A percentile compares a stretch with the other conserved stretches of the same genome.
These are phyloP conservation scores for Siniperca chuatsi DNA, from an alignment of 2,113 vertebrate species.

Conservation along the genomic window DNA sequence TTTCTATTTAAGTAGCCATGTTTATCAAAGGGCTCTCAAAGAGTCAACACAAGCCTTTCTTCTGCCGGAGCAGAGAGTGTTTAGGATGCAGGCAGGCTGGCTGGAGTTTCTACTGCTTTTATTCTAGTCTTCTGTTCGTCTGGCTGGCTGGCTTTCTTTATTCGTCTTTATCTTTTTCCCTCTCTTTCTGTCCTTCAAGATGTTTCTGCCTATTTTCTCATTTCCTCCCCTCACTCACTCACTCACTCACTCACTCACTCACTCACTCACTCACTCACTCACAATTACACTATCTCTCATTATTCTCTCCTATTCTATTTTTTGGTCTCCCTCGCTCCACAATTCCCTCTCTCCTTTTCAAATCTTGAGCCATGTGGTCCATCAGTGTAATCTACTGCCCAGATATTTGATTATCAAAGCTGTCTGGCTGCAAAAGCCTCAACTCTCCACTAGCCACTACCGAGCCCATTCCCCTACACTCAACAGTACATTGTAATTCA, in stretches of 20 bases:
- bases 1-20: slow-evolving; percentile 65
- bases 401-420: slow-evolving; percentile 75
- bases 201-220: neutral
- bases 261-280: neutral
- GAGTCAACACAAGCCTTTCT: slow-evolving; percentile 53
- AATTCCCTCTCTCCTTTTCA: slow-evolving; percentile 53
- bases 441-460: slow-evolving; percentile 20
- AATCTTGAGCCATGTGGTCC: slow-evolving; percentile 55
- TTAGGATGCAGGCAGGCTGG: slow-evolving; percentile 41
- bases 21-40: slow-evolving; percentile 66
- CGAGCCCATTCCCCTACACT: slow-evolving; percentile 38
- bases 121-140: slow-evolving; percentile 24
- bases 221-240: neutral
- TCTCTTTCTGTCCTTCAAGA: neutral
- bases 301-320: slow-evolving; percentile 35
- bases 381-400: slow-evolving; percentile 60
- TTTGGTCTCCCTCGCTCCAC: slow-evolving; percentile 15
- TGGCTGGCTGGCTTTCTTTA: slow-evolving; percentile 4
- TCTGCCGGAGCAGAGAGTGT: slow-evolving; percentile 24
- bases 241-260: neutral
- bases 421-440: slow-evolving; percentile 50
- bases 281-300: slow-evolving; percentile 24
- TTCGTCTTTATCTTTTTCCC: neutral
- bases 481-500: slow-evolving; percentile 63
- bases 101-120: slow-evolving; percentile 15